phyloP scores from a whole-genome alignment of 2,888 invertebrate genomes.

The Agrilus biguttatus region DNA sequence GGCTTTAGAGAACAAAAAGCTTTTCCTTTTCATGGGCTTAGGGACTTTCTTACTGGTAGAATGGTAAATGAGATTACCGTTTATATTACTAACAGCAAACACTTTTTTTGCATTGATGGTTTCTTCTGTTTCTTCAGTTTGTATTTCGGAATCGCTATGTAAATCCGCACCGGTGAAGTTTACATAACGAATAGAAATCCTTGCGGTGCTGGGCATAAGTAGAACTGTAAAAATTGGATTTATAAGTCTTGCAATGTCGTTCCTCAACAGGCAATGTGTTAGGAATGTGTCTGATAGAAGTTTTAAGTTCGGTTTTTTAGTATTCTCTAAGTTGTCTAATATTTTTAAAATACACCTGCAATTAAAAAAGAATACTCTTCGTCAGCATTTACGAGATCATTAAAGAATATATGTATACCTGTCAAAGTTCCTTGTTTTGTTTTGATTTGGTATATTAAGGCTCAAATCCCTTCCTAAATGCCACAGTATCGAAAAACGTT shows the following conservation, averaged over 20 bases:
- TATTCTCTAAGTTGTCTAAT: constrained; percentile 48
- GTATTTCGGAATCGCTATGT: constrained; percentile 20
- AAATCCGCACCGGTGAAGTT: constrained; percentile 41
- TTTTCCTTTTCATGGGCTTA: constrained; percentile 27
- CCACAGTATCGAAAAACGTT: constrained; percentile 56
- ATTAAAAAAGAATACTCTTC: constrained; percentile 12
- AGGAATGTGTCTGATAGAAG: constrained; percentile 63
- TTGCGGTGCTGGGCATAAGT: constrained; percentile 62
- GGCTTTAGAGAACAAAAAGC: constrained; percentile 28
- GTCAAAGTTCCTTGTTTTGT: constrained; percentile 42
- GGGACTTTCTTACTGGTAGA: constrained; percentile 31
- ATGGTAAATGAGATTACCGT: constrained; percentile 60
- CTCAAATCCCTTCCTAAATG: constrained; percentile 60
- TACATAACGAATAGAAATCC: constrained; percentile 66
- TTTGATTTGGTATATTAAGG: constrained; percentile 31
- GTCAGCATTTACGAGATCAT: background rate
- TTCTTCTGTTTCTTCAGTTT: constrained; percentile 20
- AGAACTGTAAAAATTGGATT: constrained; percentile 64
- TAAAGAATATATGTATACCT: constrained; percentile 29
- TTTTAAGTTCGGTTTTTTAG: constrained; percentile 41
- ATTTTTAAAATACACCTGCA: constrained; percentile 57
- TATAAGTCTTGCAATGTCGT: constrained; percentile 63
- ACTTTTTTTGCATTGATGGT: constrained; percentile 40
- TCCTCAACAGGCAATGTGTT: constrained; percentile 53
- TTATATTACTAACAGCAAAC: constrained; percentile 69